Evolutionary conservation across 64 coral and sea anemone species (phyloP).

Genomic region (Pocillopora verrucosa): DNA sequence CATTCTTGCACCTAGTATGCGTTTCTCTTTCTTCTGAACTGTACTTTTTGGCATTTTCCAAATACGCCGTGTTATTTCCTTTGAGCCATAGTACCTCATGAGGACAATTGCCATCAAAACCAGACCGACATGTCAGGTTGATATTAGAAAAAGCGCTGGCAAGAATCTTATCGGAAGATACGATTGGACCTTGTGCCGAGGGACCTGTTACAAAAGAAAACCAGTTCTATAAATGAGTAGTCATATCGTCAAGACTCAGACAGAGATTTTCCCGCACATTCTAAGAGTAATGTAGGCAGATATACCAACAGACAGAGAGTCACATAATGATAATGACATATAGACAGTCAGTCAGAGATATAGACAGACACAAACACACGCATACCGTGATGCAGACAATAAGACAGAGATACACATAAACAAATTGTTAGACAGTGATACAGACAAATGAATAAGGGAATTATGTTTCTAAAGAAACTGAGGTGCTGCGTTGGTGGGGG

Average conservation of each 20-base stretch:
- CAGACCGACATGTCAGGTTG: neutral
- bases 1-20: neutral
- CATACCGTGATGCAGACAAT: too few relatives aligned
- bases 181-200: neutral
- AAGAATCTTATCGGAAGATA: neutral
- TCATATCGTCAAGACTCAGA: neutral
- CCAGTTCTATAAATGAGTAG: neutral
- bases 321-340: too few relatives aligned
- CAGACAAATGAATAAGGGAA: too few relatives aligned
- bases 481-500: too few relatives aligned
- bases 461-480: too few relatives aligned
- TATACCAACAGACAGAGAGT: too few relatives aligned
- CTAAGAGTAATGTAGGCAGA: too few relatives aligned
- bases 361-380: too few relatives aligned
- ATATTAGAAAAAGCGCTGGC: neutral
- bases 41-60: neutral
- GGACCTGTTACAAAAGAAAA: neutral
- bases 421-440: too few relatives aligned
- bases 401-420: too few relatives aligned
- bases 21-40: neutral
- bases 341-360: too few relatives aligned
- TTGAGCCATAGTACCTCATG: neutral
- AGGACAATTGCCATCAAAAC: neutral
- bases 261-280: too few relatives aligned
- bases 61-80: neutral